Evolutionary conservation across 1,140 invertebrate species (phyloP), one percentile per base, ranked within the genome.

Genomic region (Aphaenogaster ashmeadi): DNA sequence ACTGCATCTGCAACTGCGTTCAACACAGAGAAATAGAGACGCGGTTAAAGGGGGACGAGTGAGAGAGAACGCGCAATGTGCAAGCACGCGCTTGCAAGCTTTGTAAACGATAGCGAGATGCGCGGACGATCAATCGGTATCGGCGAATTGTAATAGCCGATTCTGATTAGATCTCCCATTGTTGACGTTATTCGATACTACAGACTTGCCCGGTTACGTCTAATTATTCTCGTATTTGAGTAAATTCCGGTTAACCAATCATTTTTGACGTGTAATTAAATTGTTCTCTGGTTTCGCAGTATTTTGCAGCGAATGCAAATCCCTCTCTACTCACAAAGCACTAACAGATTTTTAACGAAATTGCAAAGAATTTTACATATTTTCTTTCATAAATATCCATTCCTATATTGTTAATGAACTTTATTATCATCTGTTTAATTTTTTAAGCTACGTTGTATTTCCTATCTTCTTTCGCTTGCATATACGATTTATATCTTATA

Each of bases 141-240:
- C 86, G 87, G 90, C 87, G 90, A 92, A 92, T 90, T 90, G 91
- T 89, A 90, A 88, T 87, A 89, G 84, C 67, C 88, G 88, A 92
- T 91, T 92, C 91, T 92, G 91, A 92, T 92, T 91, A 91, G 91
- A 92, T 92, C 90, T 89, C 80, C 84, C 86, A 91, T 89, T 92
- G 85, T 92, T 90, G 86, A 90, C 88, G 91, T 89, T 91, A 91
- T 91, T 91, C 74, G 89, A 91, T 85, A 81, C 90, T 56, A 27
- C 87, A 56, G 84, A 91, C 89, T 91, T 91, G 89, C 78, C 79
- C 60, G 84, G 74, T 71, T 91, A 84, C 84, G 87, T 91, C 90
- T 91, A 88, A 91, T 91, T 91, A 87, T 86, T 89, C 89, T 56
- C 87, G 72, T 72, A 54, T 71, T 83, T 75, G 44, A 58, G 50